These are phyloP conservation scores for Siniperca knerii DNA, from an alignment of 2,113 vertebrate genomes.

Conservation along the genomic window DNA sequence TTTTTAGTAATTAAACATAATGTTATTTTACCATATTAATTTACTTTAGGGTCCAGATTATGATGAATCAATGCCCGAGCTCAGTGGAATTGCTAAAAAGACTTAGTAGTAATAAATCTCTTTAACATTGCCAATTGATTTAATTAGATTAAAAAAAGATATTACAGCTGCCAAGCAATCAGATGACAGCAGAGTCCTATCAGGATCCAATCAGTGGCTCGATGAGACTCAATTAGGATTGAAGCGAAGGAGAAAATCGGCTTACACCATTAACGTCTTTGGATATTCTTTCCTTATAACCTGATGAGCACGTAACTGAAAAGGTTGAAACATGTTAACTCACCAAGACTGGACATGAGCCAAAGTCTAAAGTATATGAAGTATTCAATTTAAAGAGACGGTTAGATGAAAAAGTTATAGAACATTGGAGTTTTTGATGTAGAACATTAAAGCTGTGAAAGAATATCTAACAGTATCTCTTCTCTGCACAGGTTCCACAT, in stretches of 20 bases:
- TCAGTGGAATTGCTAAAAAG: slow-evolving; percentile 42
- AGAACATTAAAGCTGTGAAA: background rate
- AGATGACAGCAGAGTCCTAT: slow-evolving; percentile 61
- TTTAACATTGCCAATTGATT: slow-evolving; percentile 64
- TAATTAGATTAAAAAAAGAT: slow-evolving; percentile 69
- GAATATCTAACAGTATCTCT: background rate
- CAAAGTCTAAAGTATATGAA: background rate
- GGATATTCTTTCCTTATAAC: slow-evolving; percentile 42
- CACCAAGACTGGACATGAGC: slow-evolving; percentile 3
- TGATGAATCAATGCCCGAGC: slow-evolving; percentile 51
- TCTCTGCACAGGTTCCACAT: background rate
- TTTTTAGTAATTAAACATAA: slow-evolving; percentile 41
- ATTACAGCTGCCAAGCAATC: slow-evolving; percentile 67
- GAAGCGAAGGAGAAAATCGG: slow-evolving; percentile 69
- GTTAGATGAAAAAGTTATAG: background rate
- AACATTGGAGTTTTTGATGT: background rate
- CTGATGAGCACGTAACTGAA: slow-evolving; percentile 54
- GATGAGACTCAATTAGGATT: slow-evolving; percentile 72
- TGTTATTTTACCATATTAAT: slow-evolving; percentile 46
- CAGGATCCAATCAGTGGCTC: slow-evolving; percentile 76
- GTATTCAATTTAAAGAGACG: background rate
- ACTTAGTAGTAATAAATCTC: slow-evolving; percentile 60
- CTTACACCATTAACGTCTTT: slow-evolving; percentile 62
- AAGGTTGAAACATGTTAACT: slow-evolving; percentile 48
- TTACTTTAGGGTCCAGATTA: slow-evolving; percentile 59